Conservation (phyloP, 2,113 vertebrate species). For the Psephotus haematonotus region DNA sequence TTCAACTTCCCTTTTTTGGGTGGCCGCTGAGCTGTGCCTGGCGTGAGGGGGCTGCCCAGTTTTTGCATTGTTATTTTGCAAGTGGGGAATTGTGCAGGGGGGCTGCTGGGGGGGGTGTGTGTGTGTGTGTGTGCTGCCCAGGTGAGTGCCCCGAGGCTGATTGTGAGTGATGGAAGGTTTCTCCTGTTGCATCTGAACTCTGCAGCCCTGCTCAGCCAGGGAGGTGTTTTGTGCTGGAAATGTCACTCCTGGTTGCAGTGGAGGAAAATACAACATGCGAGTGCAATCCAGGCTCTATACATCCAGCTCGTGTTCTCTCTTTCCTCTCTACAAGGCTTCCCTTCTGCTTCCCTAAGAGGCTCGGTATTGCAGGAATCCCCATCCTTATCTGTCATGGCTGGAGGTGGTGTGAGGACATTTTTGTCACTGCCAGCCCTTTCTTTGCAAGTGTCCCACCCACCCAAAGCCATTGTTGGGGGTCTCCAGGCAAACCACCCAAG, state of each 20-base stretch:
- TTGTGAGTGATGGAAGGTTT: rapidly evolving
- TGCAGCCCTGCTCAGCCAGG: rapidly evolving
- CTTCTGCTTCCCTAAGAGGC: background rate
- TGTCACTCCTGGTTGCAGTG: background rate
- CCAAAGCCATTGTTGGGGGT: rapidly evolving
- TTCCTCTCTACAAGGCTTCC: background rate
- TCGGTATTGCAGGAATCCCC: rapidly evolving
- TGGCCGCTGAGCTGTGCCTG: background rate
- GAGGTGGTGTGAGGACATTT: rapidly evolving
- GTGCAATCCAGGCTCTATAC: background rate
- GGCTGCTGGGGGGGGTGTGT: background rate
- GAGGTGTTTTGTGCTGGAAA: background rate
- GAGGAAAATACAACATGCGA: background rate
- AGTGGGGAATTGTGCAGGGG: background rate
- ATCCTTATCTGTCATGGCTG: rapidly evolving
- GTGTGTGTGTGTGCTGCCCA: rapidly evolving
- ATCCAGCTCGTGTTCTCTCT: background rate
- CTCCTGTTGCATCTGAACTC: background rate
- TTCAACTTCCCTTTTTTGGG: background rate
- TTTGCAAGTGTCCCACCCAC: background rate
- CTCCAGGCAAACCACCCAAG: background rate
- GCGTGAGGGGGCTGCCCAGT: rapidly evolving
- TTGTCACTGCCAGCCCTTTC: background rate
- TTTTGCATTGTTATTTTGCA: background rate
- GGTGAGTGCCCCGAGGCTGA: background rate